Conservation (phyloP, 2,113 vertebrate species). For the Lepus timidus region DNA sequence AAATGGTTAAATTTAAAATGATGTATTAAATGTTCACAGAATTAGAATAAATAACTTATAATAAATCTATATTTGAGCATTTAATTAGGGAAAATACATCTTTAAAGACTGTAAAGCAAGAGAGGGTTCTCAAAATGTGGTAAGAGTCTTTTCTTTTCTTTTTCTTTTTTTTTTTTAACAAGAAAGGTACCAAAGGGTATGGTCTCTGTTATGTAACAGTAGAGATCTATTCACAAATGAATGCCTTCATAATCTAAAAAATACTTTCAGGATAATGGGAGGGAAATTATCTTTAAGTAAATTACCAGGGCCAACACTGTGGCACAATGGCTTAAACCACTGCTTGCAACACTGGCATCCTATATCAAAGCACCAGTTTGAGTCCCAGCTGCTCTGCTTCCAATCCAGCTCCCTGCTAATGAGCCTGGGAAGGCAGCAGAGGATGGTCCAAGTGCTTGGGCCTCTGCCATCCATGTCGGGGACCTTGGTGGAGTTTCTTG, state of each 20-base stretch:
- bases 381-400: no score
- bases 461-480: no score
- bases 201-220: conserved; percentile 8
- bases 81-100: conserved; percentile 20
- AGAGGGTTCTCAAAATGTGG: not conserved
- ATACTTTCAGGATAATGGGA: not conserved
- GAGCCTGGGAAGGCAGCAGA: no score
- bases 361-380: no score
- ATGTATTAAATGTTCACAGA: not conserved
- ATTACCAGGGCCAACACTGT: no score
- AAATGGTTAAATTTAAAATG: conserved; percentile 33
- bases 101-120: conserved; percentile 46
- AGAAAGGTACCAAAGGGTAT: conserved; percentile 17
- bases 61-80: not conserved
- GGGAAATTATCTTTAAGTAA: no score
- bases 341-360: no score
- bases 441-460: no score
- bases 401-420: no score
- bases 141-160: no score
- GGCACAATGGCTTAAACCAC: no score
- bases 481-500: no score
- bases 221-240: not conserved
- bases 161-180: not conserved
- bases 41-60: conserved; percentile 22
- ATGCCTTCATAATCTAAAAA: conserved; percentile 38